Base-by-base conservation (phyloP, 1,140 invertebrate species). In the Hyposmocoma kahamanoa region DNA sequence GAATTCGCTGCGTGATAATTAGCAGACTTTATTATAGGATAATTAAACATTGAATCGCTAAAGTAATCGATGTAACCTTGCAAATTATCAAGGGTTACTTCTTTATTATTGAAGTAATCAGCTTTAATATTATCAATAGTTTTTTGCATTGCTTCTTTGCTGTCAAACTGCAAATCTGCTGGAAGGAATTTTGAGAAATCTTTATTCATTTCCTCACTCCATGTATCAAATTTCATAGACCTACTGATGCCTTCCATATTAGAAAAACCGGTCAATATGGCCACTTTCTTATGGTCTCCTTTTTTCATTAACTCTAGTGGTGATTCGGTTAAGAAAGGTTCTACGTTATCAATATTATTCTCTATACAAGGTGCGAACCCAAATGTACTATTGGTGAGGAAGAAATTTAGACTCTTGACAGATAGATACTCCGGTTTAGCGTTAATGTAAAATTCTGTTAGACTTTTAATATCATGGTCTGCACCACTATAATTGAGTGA, bases 171-270 rank as follows among this genome's bases (percentile, higher is more conserved):
- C 2, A 85, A 55, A 56, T 85, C 77, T 21, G 70, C 78, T 30
- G 82, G 79, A 32, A 85, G 32, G 28, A 82, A 83, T 21, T 72
- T 52, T 0, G 55, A 48, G 34, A 85, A 77, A 34, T 82, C 61
- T 48, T 72, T 58, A 47, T 76, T 77, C 81, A 85, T 85, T 21
- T 59, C 39, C 28, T 80, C 70, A 38, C 64, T 72, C 81, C 81
- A 85, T 22, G 59, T 53, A 32, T 67, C 66, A 45, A 83, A 82
- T 47, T 80, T 71, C 26, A 67, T 65, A 5, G 66, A 60, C 15
- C 81, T 54, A 56, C 77, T 81, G 17, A 85, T 62, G 8, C 81
- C 79, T 67, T 85, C 81, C 77, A 78, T 85, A 22, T 81, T 78
- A 9, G 77, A 28, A 50, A 80, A 80, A 3, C 81, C 81, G 8